Evolutionary conservation across 2,888 invertebrate species (phyloP).

Genomic region (Diarsia mendica): DNA sequence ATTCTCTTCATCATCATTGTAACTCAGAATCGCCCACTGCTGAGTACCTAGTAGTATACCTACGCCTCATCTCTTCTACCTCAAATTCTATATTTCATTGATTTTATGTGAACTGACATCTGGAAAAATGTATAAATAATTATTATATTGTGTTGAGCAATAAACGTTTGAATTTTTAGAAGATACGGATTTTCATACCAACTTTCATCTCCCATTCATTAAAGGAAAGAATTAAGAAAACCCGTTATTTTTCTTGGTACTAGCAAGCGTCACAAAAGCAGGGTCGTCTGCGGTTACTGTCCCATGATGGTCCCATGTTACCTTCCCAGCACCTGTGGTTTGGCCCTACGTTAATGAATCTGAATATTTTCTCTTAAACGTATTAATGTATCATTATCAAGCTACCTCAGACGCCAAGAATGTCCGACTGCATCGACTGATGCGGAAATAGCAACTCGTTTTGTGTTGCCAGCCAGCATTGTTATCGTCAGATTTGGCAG

Average conservation of each 20-base stretch:
- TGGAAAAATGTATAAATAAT: no score
- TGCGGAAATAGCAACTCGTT: slow-evolving; percentile 21
- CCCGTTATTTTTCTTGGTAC: background rate
- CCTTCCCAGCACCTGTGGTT: background rate
- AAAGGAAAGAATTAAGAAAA: background rate
- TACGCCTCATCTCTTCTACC: no score
- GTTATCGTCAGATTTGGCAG: slow-evolving; percentile 35
- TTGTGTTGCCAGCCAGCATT: slow-evolving; percentile 34
- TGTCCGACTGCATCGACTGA: slow-evolving; percentile 17
- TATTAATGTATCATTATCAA: no score
- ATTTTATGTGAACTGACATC: background rate
- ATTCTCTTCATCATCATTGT: no score
- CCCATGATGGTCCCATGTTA: background rate
- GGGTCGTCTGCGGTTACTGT: background rate
- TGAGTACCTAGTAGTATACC: no score
- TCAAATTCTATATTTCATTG: background rate
- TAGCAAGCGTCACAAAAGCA: background rate
- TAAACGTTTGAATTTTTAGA: background rate
- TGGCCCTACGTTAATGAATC: background rate
- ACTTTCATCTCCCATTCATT: background rate
- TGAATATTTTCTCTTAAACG: no score
- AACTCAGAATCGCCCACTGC: no score
- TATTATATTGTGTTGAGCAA: no score
- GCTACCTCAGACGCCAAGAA: slow-evolving; percentile 7
- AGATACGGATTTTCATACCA: background rate